phyloP scores from a whole-genome alignment of 2,797 vertebrate genomes.

The Synanceia verrucosa region DNA sequence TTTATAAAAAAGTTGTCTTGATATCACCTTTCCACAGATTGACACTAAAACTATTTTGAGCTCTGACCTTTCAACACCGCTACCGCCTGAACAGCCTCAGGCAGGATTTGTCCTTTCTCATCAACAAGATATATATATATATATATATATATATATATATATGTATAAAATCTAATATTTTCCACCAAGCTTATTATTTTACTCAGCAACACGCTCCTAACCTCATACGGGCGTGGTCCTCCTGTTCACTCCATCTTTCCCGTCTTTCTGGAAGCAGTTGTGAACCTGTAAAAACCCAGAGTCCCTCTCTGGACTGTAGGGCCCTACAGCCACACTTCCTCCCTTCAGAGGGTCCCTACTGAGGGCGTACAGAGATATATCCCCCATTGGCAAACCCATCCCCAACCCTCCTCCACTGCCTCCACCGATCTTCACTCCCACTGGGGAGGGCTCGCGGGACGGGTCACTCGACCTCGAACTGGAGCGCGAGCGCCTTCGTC shows the following conservation, averaged over 20 bases:
- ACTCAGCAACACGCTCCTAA: neutral
- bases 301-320: conserved; percentile 90
- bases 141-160: no score
- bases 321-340: conserved; percentile 79
- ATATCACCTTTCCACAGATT: neutral
- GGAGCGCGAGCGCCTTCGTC: conserved; percentile 89
- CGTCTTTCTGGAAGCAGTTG: conserved; percentile 93
- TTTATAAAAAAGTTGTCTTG: conserved; percentile 1
- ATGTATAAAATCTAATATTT: conserved; percentile 19
- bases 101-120: conserved; percentile 35
- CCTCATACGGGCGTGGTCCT: conserved; percentile 93
- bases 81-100: conserved; percentile 18
- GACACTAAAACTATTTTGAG: conserved; percentile 26
- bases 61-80: conserved; percentile 38
- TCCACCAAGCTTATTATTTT: conserved; percentile 26
- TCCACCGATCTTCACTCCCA: conserved; percentile 86
- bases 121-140: no score
- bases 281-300: conserved; percentile 92
- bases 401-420: conserved; percentile 46
- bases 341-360: conserved; percentile 88
- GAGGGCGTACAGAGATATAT: conserved; percentile 93
- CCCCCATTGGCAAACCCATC: conserved; percentile 87
- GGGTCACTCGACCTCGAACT: conserved; percentile 92
- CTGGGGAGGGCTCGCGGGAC: conserved; percentile 89
- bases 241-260: conserved; percentile 91